Evolutionary conservation across 2,888 invertebrate genomes (phyloP).

Genomic region (Criorhina ranunculi): DNA sequence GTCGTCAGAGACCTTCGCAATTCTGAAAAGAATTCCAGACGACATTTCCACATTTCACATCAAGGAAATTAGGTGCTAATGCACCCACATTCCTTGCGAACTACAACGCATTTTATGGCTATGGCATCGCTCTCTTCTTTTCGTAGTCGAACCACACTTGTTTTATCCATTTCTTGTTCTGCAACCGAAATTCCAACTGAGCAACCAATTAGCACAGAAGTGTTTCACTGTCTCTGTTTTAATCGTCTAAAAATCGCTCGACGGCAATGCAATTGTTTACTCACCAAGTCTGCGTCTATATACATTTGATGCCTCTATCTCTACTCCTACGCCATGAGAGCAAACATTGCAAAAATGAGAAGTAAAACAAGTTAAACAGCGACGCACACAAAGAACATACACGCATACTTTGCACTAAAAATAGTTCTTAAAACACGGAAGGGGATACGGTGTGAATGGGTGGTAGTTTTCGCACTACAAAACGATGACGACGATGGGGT

Average conservation of each 20-base stretch:
- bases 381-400: slow-evolving; percentile 4
- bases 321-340: neutral
- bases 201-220: slow-evolving; percentile 36
- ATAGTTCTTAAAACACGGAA: slow-evolving; percentile 16
- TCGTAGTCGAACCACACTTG: neutral
- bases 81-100: neutral
- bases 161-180: slow-evolving; percentile 1
- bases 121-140: neutral
- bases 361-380: slow-evolving; percentile 29
- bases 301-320: neutral
- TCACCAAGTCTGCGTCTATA: slow-evolving; percentile 18
- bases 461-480: neutral
- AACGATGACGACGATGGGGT: slow-evolving; percentile 24
- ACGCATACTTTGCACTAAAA: slow-evolving; percentile 2
- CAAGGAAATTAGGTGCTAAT: neutral
- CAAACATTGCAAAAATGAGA: slow-evolving; percentile 28
- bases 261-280: slow-evolving; percentile 27
- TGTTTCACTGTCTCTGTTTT: neutral
- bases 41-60: neutral
- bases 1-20: neutral
- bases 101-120: neutral
- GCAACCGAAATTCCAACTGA: slow-evolving; percentile 6
- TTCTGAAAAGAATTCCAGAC: neutral
- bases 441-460: neutral
- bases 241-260: neutral